Evolutionary conservation across 2,888 invertebrate genomes (phyloP).

Genomic region (Epinotia demarniana): DNA sequence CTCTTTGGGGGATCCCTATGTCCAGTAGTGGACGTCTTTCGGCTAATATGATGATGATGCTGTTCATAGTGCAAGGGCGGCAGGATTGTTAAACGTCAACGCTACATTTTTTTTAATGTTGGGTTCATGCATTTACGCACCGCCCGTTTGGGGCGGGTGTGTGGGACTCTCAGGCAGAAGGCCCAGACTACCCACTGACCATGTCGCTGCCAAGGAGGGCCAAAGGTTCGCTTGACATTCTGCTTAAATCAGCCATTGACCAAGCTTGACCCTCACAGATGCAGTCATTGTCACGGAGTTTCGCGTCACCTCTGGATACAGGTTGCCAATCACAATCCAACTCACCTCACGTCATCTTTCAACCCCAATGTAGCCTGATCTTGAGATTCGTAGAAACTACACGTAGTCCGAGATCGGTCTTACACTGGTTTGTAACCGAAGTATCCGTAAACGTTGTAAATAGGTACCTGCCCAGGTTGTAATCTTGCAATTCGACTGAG

Average conservation of each 20-base stretch:
- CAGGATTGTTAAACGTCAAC: too few relatives aligned
- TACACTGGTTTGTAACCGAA: neutral
- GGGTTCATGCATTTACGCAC: too few relatives aligned
- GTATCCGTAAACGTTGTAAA: neutral
- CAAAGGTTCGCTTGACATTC: too few relatives aligned
- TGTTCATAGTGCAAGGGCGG: too few relatives aligned
- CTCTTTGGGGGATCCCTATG: too few relatives aligned
- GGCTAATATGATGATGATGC: too few relatives aligned
- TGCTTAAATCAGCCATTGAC: neutral
- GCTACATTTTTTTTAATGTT: too few relatives aligned
- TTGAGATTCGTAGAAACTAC: neutral
- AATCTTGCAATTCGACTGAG: slow-evolving; percentile 33
- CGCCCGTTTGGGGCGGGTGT: too few relatives aligned
- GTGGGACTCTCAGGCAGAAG: too few relatives aligned
- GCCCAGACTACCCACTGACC: too few relatives aligned
- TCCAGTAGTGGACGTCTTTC: too few relatives aligned
- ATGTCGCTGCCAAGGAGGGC: too few relatives aligned
- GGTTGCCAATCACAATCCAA: neutral
- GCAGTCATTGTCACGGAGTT: slow-evolving; percentile 11
- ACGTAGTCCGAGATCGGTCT: neutral
- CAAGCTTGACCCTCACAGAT: slow-evolving; percentile 7
- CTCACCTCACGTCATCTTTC: neutral
- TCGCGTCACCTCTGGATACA: slow-evolving; percentile 6
- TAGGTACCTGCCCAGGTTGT: neutral
- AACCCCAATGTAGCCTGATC: neutral